Conservation (phyloP, 2,797 vertebrate species). For the Arrhamphus sclerolepis region DNA sequence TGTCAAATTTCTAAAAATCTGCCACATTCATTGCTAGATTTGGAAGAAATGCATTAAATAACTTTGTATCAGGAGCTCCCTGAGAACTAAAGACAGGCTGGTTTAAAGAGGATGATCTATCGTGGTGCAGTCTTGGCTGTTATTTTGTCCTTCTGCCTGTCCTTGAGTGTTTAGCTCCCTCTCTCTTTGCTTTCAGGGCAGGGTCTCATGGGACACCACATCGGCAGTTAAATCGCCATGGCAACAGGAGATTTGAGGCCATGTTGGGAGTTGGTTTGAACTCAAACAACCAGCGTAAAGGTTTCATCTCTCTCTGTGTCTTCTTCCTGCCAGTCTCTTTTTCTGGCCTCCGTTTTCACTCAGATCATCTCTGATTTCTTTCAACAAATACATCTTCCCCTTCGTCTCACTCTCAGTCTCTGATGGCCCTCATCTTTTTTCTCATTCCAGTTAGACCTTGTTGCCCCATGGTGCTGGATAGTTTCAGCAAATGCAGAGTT, state of each 20-base stretch:
- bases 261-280: constrained; percentile 51
- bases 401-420: neutral
- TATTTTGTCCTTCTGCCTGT: constrained; percentile 25
- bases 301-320: constrained; percentile 42
- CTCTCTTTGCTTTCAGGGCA: constrained; percentile 18
- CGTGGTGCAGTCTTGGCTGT: constrained; percentile 6
- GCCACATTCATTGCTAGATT: too few relatives aligned
- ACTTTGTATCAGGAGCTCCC: too few relatives aligned
- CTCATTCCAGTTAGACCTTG: neutral
- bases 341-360: neutral
- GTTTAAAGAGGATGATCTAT: too few relatives aligned
- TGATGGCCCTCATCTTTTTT: neutral
- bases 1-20: too few relatives aligned
- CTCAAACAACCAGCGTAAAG: constrained; percentile 15
- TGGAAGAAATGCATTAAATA: too few relatives aligned
- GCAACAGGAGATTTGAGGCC: constrained; percentile 67
- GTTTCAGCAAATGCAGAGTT: too few relatives aligned
- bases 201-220: constrained; percentile 51
- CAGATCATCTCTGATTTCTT: constrained; percentile 11
- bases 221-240: constrained; percentile 61
- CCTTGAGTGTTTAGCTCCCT: constrained; percentile 31
- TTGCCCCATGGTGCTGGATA: neutral
- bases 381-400: neutral
- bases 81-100: too few relatives aligned
- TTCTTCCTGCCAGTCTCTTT: neutral